These are phyloP conservation scores for Peromyscus attwateri DNA, from an alignment of 2,797 vertebrate genomes.

Conservation along the genomic window DNA sequence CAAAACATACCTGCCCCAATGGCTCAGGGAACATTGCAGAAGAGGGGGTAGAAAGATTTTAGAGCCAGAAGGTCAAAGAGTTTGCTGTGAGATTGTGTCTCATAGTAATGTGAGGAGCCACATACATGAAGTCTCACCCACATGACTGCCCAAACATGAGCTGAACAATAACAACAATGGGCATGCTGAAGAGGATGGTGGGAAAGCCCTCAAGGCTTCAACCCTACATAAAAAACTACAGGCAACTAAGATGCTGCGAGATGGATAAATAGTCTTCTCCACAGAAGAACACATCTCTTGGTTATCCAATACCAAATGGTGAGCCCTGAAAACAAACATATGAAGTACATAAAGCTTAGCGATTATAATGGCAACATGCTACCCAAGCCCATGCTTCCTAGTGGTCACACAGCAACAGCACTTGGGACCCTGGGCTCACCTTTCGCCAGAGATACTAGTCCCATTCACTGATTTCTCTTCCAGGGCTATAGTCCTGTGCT, in stretches of 20 bases:
- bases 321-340: neutral
- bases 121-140: neutral
- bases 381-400: neutral
- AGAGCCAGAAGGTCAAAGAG: neutral
- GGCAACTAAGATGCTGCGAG: neutral
- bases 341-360: neutral
- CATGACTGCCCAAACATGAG: neutral
- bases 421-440: neutral
- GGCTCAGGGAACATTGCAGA: neutral
- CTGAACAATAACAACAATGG: neutral
- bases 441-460: neutral
- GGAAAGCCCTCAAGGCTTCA: neutral
- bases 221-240: neutral
- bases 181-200: neutral
- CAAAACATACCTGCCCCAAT: neutral
- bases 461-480: neutral
- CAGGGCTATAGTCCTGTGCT: neutral
- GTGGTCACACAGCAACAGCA: neutral
- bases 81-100: neutral
- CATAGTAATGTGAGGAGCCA: neutral
- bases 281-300: neutral
- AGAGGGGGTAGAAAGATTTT: neutral
- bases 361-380: neutral
- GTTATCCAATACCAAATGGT: neutral
- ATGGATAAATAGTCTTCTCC: neutral